These are phyloP conservation scores for Microtus richardsoni DNA, from an alignment of 2,113 vertebrate species.

Conservation along the genomic window DNA sequence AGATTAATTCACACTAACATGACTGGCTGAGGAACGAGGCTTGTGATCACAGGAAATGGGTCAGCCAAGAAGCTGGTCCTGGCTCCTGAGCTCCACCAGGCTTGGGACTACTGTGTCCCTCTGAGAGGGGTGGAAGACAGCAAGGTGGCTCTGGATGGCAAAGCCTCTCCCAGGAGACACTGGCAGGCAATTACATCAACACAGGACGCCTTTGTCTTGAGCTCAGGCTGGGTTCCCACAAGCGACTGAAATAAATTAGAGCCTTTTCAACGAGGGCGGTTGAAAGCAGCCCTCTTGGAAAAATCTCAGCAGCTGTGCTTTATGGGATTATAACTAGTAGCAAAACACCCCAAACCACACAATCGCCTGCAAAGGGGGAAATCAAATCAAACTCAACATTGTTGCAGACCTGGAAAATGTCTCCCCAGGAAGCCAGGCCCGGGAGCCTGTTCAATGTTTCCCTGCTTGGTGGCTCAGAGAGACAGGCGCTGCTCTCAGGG, in stretches of 20 bases:
- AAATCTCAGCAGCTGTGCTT: conserved; percentile 82
- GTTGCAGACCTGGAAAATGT: conserved; percentile 79
- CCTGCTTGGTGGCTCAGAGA: background rate
- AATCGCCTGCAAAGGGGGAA: conserved; percentile 76
- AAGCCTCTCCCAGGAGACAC: conserved; percentile 13
- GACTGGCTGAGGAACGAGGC: background rate
- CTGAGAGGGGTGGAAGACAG: background rate
- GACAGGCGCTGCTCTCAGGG: conserved; percentile 61
- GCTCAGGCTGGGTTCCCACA: conserved; percentile 72
- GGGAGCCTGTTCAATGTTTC: conserved; percentile 78
- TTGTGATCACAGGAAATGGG: background rate
- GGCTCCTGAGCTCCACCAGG: background rate
- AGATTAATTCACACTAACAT: background rate
- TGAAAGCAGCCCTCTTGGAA: conserved; percentile 80
- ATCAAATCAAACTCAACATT: conserved; percentile 82
- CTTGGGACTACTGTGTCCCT: background rate
- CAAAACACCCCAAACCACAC: conserved; percentile 83
- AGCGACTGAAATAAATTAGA: conserved; percentile 83
- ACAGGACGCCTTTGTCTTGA: conserved; percentile 79
- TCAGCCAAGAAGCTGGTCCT: background rate
- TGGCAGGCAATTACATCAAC: conserved; percentile 74
- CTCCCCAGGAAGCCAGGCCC: conserved; percentile 78
- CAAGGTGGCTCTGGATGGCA: background rate
- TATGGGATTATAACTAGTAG: conserved; percentile 83
- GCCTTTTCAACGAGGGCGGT: conserved; percentile 79